Base-by-base conservation (phyloP, 1,140 invertebrate species). In the Procambarus virginalis region DNA sequence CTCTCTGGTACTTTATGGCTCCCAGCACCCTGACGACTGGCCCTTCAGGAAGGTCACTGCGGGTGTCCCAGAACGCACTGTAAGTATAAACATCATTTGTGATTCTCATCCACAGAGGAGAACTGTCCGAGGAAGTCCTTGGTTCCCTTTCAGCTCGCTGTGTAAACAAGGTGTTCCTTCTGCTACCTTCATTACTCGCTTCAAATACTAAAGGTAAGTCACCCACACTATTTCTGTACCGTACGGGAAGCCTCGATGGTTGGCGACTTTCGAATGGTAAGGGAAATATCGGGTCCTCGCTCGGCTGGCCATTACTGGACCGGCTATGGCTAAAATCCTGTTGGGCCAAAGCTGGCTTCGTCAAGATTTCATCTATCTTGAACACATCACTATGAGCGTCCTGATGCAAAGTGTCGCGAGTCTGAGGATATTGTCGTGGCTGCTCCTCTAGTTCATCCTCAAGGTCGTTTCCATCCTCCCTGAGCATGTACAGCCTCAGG, bases 1-100 rank as follows among this genome's bases (percentile, higher is more conserved):
- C 86, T 22, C 77, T 76, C 70, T 46, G 77, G 17, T 89, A 89
- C 45, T 70, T 85, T 8, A 91, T 48, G 48, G 86, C 77, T 1
- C 91, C 91, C 84, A 91, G 17, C 2, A 89, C 68, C 48, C 91
- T 78, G 17, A 87, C 87, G 20, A 89, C 79, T 2, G 91, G 87
- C 2, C 83, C 83, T n/a, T 73, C 76, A 12, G 75, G 75, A 1
- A 85, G 60, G 17, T 34, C 51, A 34, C 77, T 45, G 20, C 91
- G 77, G 60, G 79, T 58, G 51, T 91, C 91, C 91, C 91, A 91
- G n/a, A 82, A 89, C 2, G 86, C 84, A 58, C 91, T 91, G 78
- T 91, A 91, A 20, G 81, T 82, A 51, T 79, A 89, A 8, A 91
- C 48, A 34, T 91, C 87, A 83, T 91, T 87, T 6, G 86, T 86